These are phyloP conservation scores for Danio albolineatus DNA, from an alignment of 2,797 vertebrate species.

Conservation along the genomic window DNA sequence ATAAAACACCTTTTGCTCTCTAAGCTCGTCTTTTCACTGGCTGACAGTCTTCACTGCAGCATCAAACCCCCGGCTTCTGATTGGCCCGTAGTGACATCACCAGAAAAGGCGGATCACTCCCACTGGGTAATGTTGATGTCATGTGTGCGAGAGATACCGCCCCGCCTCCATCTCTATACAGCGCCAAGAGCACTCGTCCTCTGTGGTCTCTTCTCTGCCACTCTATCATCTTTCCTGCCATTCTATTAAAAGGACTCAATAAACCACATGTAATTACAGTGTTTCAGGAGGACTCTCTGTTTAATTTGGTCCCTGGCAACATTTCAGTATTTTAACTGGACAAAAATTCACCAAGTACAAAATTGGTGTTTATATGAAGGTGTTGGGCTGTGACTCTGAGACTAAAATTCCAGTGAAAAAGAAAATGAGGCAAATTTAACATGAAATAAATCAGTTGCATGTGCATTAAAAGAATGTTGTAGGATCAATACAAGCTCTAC, in stretches of 20 bases:
- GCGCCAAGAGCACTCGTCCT: constrained; percentile 39
- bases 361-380: neutral
- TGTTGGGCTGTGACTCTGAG: neutral
- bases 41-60: constrained; percentile 64
- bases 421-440: neutral
- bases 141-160: constrained; percentile 61
- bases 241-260: neutral
- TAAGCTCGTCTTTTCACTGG: constrained; percentile 60
- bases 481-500: neutral
- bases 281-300: neutral
- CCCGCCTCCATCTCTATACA: constrained; percentile 66
- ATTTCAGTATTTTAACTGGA: constrained; percentile 1
- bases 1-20: constrained; percentile 62
- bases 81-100: constrained; percentile 81
- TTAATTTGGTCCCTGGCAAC: constrained; percentile 19
- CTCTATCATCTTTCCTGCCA: constrained; percentile 20
- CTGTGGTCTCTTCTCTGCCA: constrained; percentile 33
- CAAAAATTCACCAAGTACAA: neutral
- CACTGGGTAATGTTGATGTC: constrained; percentile 78
- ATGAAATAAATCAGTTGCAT: neutral
- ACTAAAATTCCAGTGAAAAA: neutral
- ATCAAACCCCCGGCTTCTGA: constrained; percentile 64
- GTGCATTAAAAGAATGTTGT: neutral
- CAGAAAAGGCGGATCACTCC: constrained; percentile 60
- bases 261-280: constrained; percentile 9